Base-by-base conservation (phyloP, 2,797 vertebrate genomes). In the Etheostoma perlongum region DNA sequence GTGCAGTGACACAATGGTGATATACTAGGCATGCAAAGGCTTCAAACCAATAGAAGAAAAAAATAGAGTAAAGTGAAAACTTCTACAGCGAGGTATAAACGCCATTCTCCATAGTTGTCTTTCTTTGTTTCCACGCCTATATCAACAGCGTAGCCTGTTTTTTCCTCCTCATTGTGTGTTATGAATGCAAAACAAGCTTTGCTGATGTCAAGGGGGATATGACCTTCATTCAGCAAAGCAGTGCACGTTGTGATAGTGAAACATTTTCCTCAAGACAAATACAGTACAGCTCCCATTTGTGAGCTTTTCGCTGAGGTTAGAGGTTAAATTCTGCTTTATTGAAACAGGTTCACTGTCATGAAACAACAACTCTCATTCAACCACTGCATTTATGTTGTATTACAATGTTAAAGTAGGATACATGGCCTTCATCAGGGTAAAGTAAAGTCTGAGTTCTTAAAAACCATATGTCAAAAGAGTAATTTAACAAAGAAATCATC, bases 301-400 rank as follows among this genome's bases (percentile, higher is more conserved):
- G 58, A 77, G 77, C 68, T 72, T 71, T 27, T 83, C 67, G 2
- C 61, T 23, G 27, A 77, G 77, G 69, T 73, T 64, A 58, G 66
- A 84, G 69, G 82, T 83, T 87, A 81, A 85, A 81, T 73, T 74
- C 40, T 13, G 57, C 67, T 78, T 86, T 78, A 59, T 47, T 78
- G 57, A 79, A 86, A 85, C 68, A 66, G 21, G 52, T 53, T 76
- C 53, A 5, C 51, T 52, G 67, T 59, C 52, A 72, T 25, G n/a
- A 75, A 85, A 76, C 63, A 57, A 58, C 30, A 48, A 19, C 23
- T 15, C 51, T 47, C 18, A 53, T 54, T 67, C 15, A 72, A 53
- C 55, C 53, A 44, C 52, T 58, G 14, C 44, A 58, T 80, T 59
- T 58, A 44, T 30, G 63, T 73, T 80, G 76, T 58, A 61, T 75